Base-by-base conservation (phyloP, 2,797 vertebrate genomes). In the Parambassis ranga region DNA sequence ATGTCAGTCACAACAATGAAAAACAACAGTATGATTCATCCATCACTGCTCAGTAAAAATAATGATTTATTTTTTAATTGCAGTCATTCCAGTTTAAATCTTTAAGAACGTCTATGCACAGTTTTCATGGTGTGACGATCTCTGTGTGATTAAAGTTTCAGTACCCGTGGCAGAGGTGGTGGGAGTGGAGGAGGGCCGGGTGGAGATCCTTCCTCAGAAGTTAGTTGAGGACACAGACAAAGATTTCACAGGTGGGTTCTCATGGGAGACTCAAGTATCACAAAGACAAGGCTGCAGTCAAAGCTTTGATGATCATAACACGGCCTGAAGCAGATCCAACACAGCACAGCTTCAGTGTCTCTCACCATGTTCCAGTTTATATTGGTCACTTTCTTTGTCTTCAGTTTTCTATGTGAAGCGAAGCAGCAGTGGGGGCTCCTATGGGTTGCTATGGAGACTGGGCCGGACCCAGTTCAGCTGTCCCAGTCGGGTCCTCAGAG, bases 321-420 rank as follows among this genome's bases (percentile, higher is more conserved):
- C 18, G 32, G 16, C 6, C 4, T 19, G 10, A 39, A 15, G 8
- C 15, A 2, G n/a, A n/a, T n/a, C n/a, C n/a, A n/a, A n/a, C n/a
- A 66, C 27, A 20, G 1, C 20, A 13, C 41, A 22, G 5, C 47
- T 57, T 73, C 20, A 1, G 16, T 44, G n/a, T n/a, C n/a, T n/a
- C n/a, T n/a, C n/a, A n/a, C n/a, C n/a, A n/a, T n/a, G n/a, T 36
- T 43, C 26, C 52, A 47, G 1, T 37, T 10, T 10, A 46, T 24
- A 38, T 72, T 28, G 22, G 1, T 46, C 19, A 19, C n/a, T n/a
- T n/a, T n/a, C n/a, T 66, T 41, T 27, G 11, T 27, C 24, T 53
- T 1, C 63, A 95, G 94, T 95, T 75, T 95, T 94, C 62, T 93
- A 93, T 15, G 83, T 95, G 30, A 91, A 91, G 71, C 92, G 94